A percentile compares a stretch with the other conserved stretches of the same genome.
Conservation (phyloP, 2,113 vertebrate genomes). For the Datnioides undecimradiatus region DNA sequence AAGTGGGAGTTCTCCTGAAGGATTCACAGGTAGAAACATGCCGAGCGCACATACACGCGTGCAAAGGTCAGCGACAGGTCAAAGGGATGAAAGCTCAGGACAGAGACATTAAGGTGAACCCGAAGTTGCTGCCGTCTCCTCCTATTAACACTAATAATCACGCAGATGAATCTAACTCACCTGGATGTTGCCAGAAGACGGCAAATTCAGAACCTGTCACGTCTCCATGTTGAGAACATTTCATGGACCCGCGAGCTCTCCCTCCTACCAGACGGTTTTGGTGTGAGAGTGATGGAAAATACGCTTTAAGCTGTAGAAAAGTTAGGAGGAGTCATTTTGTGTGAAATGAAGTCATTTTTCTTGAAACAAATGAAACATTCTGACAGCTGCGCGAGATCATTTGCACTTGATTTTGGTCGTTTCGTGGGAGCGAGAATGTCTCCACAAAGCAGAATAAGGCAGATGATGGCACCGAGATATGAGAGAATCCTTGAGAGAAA, state of each 20-base stretch:
- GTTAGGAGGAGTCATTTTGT: background rate
- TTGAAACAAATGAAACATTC: background rate
- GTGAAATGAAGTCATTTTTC: background rate
- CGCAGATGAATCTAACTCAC: background rate
- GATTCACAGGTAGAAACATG: background rate
- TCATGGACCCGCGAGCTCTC: background rate
- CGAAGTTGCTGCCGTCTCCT: conserved; percentile 4
- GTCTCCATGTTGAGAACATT: background rate
- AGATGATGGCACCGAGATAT: background rate
- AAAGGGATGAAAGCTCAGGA: background rate
- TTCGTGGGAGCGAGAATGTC: conserved; percentile 13
- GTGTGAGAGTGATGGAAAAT: background rate
- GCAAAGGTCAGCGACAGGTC: conserved; percentile 1
- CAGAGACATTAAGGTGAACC: conserved; percentile 12
- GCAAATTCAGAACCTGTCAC: background rate
- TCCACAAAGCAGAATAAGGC: background rate
- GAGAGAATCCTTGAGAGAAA: background rate
- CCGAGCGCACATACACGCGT: background rate
- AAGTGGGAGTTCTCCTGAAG: background rate
- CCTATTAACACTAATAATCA: conserved; percentile 28
- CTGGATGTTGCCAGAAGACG: background rate
- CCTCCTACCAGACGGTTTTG: background rate
- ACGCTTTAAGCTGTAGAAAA: background rate
- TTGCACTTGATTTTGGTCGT: background rate
- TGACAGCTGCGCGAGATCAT: background rate